Evolutionary conservation across 2,888 invertebrate species (phyloP).

Genomic region (Steromphala cineraria): DNA sequence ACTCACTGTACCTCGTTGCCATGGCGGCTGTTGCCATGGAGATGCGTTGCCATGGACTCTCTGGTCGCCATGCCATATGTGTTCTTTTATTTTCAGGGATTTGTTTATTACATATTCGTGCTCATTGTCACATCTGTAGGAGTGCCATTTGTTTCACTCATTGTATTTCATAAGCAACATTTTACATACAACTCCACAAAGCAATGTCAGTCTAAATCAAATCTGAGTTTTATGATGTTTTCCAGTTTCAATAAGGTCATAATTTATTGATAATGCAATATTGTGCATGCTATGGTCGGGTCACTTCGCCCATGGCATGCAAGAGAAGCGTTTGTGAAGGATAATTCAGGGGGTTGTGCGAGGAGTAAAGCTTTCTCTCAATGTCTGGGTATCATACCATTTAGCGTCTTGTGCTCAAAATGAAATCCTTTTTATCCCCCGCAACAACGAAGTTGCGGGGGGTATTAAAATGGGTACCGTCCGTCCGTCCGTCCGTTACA

Average conservation of each 20-base stretch:
- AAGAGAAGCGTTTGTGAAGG: no score
- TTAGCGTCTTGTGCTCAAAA: neutral
- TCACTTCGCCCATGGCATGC: no score
- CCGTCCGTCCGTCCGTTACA: no score
- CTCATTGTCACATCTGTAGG: neutral
- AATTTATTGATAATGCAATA: conserved; percentile 10
- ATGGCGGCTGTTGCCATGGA: conserved; percentile 1
- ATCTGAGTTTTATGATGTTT: neutral
- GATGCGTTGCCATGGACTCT: conserved; percentile 8
- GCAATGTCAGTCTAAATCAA: conserved; percentile 6
- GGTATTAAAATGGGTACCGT: no score
- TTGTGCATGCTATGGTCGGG: neutral
- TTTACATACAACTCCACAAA: neutral
- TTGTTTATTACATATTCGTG: neutral
- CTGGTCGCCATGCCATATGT: conserved; percentile 5
- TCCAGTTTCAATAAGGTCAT: neutral
- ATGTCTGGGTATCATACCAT: no score
- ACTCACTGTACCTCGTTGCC: neutral
- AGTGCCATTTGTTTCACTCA: neutral
- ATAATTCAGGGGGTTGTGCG: no score
- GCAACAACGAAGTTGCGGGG: no score
- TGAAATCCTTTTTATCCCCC: conserved; percentile 11
- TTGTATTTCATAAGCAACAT: neutral
- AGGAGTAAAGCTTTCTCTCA: no score
- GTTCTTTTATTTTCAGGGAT: conserved; percentile 19